These are phyloP conservation scores for Campoletis raptor DNA, from an alignment of 2,888 invertebrate genomes.

Conservation along the genomic window DNA sequence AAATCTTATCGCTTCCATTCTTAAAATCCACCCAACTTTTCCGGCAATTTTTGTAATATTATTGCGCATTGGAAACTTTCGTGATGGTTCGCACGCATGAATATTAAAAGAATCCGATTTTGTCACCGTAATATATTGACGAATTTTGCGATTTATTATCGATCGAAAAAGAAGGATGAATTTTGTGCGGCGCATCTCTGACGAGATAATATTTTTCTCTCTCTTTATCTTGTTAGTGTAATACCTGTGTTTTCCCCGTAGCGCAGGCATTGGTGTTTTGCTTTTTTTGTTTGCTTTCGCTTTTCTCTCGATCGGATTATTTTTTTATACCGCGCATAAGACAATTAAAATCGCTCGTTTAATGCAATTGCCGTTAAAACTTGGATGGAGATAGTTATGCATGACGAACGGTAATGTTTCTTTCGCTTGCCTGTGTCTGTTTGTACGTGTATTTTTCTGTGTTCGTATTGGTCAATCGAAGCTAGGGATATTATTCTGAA, in stretches of 20 bases:
- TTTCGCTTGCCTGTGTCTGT: constrained; percentile 7
- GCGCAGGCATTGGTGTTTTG: constrained; percentile 72
- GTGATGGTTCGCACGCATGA: constrained; percentile 11
- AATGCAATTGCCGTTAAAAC: constrained; percentile 64
- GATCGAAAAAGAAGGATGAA: constrained; percentile 24
- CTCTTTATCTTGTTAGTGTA: constrained; percentile 62
- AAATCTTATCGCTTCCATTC: neutral
- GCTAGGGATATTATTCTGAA: constrained; percentile 61
- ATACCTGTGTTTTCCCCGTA: constrained; percentile 71
- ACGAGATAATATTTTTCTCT: constrained; percentile 44
- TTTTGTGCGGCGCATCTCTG: constrained; percentile 47
- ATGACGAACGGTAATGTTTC: constrained; percentile 57
- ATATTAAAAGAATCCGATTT: neutral
- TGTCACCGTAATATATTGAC: constrained; percentile 35
- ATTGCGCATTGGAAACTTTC: constrained; percentile 28
- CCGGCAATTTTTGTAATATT: neutral
- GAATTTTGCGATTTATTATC: constrained; percentile 22
- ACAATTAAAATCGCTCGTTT: constrained; percentile 61
- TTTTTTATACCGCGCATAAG: constrained; percentile 68
- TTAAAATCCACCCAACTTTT: constrained; percentile 2
- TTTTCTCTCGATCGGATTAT: constrained; percentile 22
- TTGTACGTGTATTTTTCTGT: constrained; percentile 33
- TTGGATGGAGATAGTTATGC: constrained; percentile 54
- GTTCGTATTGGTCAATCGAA: constrained; percentile 59
- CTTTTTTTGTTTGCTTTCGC: constrained; percentile 30